Conservation (phyloP, 2,797 vertebrate genomes). For the Onychomys leucogaster region DNA sequence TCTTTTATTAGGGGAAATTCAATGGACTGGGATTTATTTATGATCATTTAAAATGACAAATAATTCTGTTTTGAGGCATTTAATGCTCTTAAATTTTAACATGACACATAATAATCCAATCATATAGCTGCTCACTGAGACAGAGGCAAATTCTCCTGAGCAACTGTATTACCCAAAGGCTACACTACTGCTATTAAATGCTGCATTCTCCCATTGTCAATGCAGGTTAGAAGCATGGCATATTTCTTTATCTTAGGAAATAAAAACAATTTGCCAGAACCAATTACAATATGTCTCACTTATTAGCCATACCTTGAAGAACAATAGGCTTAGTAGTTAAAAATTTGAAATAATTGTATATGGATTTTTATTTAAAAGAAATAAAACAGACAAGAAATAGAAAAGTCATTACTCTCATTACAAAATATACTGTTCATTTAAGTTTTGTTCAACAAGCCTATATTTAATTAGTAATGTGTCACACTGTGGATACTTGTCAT, state of each 20-base stretch:
- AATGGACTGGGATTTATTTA: conserved; percentile 50
- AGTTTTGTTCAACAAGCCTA: conserved; percentile 84
- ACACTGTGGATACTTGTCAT: conserved; percentile 73
- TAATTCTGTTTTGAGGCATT: conserved; percentile 18
- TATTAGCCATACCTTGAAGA: conserved; percentile 81
- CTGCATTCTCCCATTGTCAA: conserved; percentile 42
- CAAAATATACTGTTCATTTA: conserved; percentile 75
- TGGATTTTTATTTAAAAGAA: conserved; percentile 77
- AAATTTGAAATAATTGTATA: conserved; percentile 66
- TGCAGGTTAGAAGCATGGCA: conserved; percentile 2
- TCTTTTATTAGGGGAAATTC: conserved; percentile 49
- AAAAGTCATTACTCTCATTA: conserved; percentile 85
- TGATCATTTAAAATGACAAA: conserved; percentile 53
- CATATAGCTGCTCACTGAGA: background rate
- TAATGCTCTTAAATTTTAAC: conserved; percentile 54
- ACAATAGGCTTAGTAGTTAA: conserved; percentile 80
- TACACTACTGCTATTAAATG: background rate
- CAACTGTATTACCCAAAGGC: conserved; percentile 41
- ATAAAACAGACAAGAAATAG: conserved; percentile 66
- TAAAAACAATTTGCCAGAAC: conserved; percentile 75
- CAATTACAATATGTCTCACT: conserved; percentile 73
- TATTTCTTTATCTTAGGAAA: conserved; percentile 67
- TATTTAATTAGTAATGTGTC: conserved; percentile 88
- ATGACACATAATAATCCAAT: background rate
- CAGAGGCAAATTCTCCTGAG: background rate